phyloP scores from a whole-genome alignment of 1,140 invertebrate species.

The Lethocerus indicus region DNA sequence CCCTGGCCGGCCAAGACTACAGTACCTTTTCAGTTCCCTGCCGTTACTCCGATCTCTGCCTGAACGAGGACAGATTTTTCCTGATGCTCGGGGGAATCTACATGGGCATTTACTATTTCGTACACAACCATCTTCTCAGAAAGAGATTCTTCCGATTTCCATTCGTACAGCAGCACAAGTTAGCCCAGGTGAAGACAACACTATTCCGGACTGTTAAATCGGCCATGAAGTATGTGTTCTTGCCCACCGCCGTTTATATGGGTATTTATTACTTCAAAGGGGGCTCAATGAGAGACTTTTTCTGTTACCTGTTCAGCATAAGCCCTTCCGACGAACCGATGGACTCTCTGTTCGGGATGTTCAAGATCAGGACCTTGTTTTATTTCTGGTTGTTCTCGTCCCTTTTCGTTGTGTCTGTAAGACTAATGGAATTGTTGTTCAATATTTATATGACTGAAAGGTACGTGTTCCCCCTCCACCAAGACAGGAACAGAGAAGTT shows the following conservation, averaged over 20 bases:
- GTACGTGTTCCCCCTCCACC: slow-evolving; percentile 9
- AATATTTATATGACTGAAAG: slow-evolving; percentile 30
- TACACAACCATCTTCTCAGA: slow-evolving; percentile 29
- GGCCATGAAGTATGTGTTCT: slow-evolving; percentile 34
- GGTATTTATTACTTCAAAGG: slow-evolving; percentile 38
- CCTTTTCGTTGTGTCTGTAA: slow-evolving; percentile 44
- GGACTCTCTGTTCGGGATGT: slow-evolving; percentile 30
- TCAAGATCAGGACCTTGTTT: slow-evolving; percentile 35
- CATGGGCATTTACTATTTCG: slow-evolving; percentile 47
- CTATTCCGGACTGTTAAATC: slow-evolving; percentile 33
- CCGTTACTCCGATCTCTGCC: background rate
- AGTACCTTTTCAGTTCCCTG: background rate
- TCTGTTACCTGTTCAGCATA: slow-evolving; percentile 28
- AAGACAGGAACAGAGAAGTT: background rate
- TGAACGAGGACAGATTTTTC: slow-evolving; percentile 33
- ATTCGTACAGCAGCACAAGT: slow-evolving; percentile 44
- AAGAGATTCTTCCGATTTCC: slow-evolving; percentile 31
- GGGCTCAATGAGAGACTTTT: slow-evolving; percentile 24
- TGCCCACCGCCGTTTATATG: slow-evolving; percentile 40
- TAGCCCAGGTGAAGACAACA: slow-evolving; percentile 38
- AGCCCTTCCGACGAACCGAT: slow-evolving; percentile 29
- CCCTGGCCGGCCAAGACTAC: background rate
- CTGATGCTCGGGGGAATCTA: slow-evolving; percentile 44
- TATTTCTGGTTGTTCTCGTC: slow-evolving; percentile 47
- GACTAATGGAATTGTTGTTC: slow-evolving; percentile 47